Evolutionary conservation across 2,888 invertebrate species (phyloP), one percentile per base, ranked within the genome.

Genomic region (Andrena camellia): DNA sequence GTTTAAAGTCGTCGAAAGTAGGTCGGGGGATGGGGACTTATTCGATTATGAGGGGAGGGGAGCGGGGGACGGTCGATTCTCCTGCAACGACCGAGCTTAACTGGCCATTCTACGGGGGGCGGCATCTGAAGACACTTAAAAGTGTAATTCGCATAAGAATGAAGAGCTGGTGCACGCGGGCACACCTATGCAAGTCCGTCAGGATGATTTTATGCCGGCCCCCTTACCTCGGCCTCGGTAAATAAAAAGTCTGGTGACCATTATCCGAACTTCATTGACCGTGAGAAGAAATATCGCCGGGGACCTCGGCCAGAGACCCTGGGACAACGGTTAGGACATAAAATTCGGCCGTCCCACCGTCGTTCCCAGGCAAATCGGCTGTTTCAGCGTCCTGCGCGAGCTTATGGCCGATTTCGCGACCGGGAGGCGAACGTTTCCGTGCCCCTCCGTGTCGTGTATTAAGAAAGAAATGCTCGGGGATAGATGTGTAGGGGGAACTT

Each of bases 61-160:
- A 0, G 52, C 1, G 54, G 20, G 57, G 54, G 20, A 26, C 0
- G 63, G 26, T 52, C 52, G 77, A 63, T 73, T 83, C 64, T 69
- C 60, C 72, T 33, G 59, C 48, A 63, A 83, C 69, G 78, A 74
- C 70, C 70, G 62, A 42, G 68, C 66, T 79, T 74, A 79, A 74
- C 80, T 74, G 81, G 74, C 66, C 57, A 67, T 82, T 75, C 62
- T 52, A 26, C 66, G 20, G 4, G 4, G 42, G 17, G 33, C 35
- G 71, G 67, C 59, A 60, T 31, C 60, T 13, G 50, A 50, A 35
- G 60, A 59, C 66, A 72, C 64, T 63, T 79, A 57, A 74, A 70
- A 75, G 35, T 67, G 77, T 63, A 63, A 71, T 71, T 62, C 67
- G 67, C 42, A 68, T 68, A 68, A 80, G 60, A 71, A 71, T 48